phyloP scores from a whole-genome alignment of 2,888 invertebrate genomes.

The Laspeyria flexula region DNA sequence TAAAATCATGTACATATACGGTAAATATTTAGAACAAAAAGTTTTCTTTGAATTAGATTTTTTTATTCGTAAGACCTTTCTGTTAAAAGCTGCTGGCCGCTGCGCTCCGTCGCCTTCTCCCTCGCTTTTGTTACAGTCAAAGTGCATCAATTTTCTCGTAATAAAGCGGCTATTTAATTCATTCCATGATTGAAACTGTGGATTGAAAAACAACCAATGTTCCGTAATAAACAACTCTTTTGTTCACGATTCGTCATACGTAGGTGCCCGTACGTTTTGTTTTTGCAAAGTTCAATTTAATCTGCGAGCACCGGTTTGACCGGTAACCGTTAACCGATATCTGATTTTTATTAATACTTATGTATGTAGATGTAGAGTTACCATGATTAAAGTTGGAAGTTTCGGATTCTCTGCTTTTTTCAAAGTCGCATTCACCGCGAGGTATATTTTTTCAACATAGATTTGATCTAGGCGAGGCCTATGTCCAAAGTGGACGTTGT shows the following conservation, averaged over 20 bases:
- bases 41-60: too few species aligned
- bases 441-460: too few species aligned
- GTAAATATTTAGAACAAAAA: too few species aligned
- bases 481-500: too few species aligned
- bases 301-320: conserved; percentile 10
- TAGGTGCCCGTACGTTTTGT: background rate
- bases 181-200: background rate
- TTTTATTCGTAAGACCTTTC: too few species aligned
- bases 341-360: conserved; percentile 19
- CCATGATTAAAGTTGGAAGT: background rate
- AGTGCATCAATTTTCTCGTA: background rate
- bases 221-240: conserved; percentile 4
- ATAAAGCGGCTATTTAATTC: background rate
- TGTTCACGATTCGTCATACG: conserved; percentile 26
- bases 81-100: too few species aligned
- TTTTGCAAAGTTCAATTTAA: conserved; percentile 16
- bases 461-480: too few species aligned
- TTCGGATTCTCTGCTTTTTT: too few species aligned
- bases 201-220: conserved; percentile 7
- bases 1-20: too few species aligned
- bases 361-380: conserved; percentile 5
- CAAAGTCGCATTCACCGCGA: too few species aligned
- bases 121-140: too few species aligned
- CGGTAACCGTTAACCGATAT: conserved; percentile 29
- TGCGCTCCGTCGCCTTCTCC: too few species aligned